Evolutionary conservation across 1,140 invertebrate species (phyloP).

Genomic region (Drosophila miranda): DNA sequence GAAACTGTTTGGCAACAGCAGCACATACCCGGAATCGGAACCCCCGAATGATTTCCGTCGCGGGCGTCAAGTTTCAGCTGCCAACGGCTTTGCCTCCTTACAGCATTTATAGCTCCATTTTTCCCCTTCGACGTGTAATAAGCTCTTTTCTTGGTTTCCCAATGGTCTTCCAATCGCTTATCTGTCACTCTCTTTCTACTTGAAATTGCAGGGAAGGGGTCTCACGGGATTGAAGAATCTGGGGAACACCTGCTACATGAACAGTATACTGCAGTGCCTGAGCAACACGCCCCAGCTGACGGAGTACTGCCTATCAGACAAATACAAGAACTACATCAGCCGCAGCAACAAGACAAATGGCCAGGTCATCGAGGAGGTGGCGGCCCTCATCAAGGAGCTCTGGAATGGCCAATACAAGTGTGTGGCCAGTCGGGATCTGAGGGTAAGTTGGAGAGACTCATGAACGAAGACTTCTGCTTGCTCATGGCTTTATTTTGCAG

Average conservation of each 20-base stretch:
- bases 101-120: constrained; percentile 69
- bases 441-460: constrained; percentile 43
- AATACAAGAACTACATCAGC: constrained; percentile 85
- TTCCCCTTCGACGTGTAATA: constrained; percentile 68
- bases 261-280: constrained; percentile 97
- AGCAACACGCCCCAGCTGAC: constrained; percentile 90
- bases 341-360: constrained; percentile 85
- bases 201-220: constrained; percentile 86
- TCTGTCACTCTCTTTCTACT: neutral
- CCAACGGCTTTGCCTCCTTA: constrained; percentile 53
- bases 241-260: constrained; percentile 99
- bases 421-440: constrained; percentile 90
- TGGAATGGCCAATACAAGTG: constrained; percentile 90
- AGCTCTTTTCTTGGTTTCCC: neutral
- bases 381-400: constrained; percentile 88
- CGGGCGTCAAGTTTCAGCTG: constrained; percentile 68
- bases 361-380: constrained; percentile 89
- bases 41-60: constrained; percentile 70
- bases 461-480: neutral
- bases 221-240: constrained; percentile 93
- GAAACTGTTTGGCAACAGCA: constrained; percentile 31
- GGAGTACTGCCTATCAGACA: constrained; percentile 88
- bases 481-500: constrained; percentile 81
- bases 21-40: constrained; percentile 7
- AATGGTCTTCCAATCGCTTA: neutral